phyloP scores from a whole-genome alignment of 2,113 vertebrate species.

The Athene noctua region DNA sequence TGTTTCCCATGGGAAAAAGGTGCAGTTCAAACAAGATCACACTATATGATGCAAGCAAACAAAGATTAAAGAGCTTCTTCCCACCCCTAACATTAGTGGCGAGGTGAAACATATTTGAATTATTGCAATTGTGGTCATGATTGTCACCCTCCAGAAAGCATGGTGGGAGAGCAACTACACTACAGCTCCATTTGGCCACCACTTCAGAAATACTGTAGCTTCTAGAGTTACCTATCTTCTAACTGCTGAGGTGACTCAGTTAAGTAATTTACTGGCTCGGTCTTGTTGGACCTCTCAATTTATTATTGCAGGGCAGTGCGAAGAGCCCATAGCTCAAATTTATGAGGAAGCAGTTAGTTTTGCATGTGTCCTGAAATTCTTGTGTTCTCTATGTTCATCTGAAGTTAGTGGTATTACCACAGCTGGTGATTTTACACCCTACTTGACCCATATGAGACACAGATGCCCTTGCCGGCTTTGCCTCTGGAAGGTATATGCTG shows the following conservation, averaged over 20 bases:
- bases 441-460: background rate
- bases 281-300: slow-evolving; percentile 32
- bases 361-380: background rate
- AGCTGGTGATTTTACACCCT: background rate
- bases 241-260: background rate
- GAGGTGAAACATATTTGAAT: background rate
- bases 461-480: background rate
- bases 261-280: slow-evolving; percentile 53
- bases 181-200: background rate
- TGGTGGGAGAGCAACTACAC: background rate
- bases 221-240: slow-evolving; percentile 33
- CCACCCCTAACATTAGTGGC: background rate
- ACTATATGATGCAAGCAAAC: background rate
- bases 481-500: background rate
- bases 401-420: background rate
- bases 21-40: slow-evolving; percentile 51
- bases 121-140: background rate
- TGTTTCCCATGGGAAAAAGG: slow-evolving; percentile 24
- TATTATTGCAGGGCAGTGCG: background rate
- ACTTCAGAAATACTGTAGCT: background rate
- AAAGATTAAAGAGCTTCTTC: background rate
- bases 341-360: background rate
- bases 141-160: background rate
- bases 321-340: background rate
- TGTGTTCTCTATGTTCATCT: background rate